A percentile compares a stretch with the other conserved stretches of the same genome.
phyloP scores from a whole-genome alignment of 2,113 vertebrate genomes.

The Heptranchias perlo region DNA sequence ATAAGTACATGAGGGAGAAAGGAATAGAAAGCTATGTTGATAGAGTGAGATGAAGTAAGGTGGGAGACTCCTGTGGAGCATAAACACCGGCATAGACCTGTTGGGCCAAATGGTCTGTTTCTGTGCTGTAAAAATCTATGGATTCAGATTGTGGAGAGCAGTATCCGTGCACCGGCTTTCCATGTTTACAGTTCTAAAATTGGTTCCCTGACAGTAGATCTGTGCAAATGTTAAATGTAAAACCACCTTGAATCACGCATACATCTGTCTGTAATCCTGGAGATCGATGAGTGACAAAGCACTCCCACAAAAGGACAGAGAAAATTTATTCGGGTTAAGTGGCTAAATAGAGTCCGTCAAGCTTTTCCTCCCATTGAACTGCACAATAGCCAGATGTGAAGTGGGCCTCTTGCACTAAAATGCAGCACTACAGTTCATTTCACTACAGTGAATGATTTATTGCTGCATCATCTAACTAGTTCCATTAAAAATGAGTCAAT shows the following conservation, averaged over 20 bases:
- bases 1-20: too few species aligned
- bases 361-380: background rate
- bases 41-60: too few species aligned
- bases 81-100: too few species aligned
- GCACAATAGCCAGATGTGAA: background rate
- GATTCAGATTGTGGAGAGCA: background rate
- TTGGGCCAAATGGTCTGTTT: background rate
- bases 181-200: background rate
- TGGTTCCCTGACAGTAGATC: background rate
- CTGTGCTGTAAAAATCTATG: background rate
- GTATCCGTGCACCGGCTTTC: background rate
- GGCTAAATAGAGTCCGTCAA: background rate
- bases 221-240: background rate
- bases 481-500: conserved; percentile 27
- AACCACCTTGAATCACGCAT: background rate
- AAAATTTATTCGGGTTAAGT: background rate
- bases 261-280: background rate
- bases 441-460: background rate
- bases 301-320: background rate
- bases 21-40: too few species aligned
- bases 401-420: background rate
- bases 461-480: background rate
- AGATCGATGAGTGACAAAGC: background rate
- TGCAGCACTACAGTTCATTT: background rate
- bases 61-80: too few species aligned